These are phyloP conservation scores for Ectropis crepuscularia DNA, from an alignment of 2,888 invertebrate species.

Conservation along the genomic window DNA sequence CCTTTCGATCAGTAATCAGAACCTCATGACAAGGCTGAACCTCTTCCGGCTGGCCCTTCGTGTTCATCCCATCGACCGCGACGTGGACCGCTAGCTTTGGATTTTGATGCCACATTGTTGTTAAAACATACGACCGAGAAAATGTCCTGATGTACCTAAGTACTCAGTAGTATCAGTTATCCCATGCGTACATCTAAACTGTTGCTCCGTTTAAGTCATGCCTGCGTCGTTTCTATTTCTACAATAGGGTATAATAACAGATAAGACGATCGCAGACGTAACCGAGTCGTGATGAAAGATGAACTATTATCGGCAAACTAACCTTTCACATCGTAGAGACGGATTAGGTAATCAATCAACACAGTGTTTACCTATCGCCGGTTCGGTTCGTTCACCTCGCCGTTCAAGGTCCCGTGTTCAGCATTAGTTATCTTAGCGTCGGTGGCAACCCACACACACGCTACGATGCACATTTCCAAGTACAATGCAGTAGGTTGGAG, in stretches of 20 bases:
- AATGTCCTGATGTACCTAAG: constrained; percentile 53
- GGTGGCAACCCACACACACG: constrained; percentile 69
- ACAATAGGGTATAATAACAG: constrained; percentile 53
- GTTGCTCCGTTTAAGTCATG: constrained; percentile 58
- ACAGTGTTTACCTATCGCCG: constrained; percentile 60
- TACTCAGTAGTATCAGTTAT: constrained; percentile 62
- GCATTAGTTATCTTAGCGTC: constrained; percentile 67
- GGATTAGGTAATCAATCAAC: constrained; percentile 68
- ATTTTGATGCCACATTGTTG: constrained; percentile 77
- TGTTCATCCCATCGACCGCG: constrained; percentile 52
- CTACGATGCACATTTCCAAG: constrained; percentile 74
- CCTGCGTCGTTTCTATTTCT: constrained; percentile 56
- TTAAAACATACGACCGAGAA: constrained; percentile 64
- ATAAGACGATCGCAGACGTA: constrained; percentile 45
- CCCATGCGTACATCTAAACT: constrained; percentile 68
- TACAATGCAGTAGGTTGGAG: constrained; percentile 77
- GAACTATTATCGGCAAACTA: constrained; percentile 52
- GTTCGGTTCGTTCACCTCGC: constrained; percentile 72
- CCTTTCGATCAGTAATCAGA: constrained; percentile 52
- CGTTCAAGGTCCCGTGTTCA: constrained; percentile 68
- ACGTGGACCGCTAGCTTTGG: constrained; percentile 68
- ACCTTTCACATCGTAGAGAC: constrained; percentile 56
- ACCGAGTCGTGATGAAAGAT: constrained; percentile 52
- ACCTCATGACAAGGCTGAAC: constrained; percentile 59
- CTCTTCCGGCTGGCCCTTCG: constrained; percentile 51